Evolutionary conservation across 2,113 vertebrate genomes (phyloP).

Genomic region (Leuciscus idus): DNA sequence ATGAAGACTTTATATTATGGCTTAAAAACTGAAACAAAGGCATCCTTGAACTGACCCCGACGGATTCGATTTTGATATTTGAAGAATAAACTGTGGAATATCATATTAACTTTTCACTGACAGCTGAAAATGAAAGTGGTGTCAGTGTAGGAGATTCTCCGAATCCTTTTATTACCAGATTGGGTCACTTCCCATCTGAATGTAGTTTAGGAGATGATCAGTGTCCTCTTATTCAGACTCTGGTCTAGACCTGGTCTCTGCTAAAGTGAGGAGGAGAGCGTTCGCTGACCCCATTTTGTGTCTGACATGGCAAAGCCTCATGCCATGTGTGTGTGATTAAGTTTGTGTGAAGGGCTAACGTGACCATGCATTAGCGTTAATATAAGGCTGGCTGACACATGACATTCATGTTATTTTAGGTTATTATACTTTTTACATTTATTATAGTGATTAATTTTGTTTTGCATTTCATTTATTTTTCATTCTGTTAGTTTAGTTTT

Average conservation of each 20-base stretch:
- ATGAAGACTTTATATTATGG: slow-evolving; percentile 10
- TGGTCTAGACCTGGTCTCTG: background rate
- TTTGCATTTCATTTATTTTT: background rate
- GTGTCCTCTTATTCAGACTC: background rate
- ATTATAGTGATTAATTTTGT: background rate
- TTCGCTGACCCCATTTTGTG: slow-evolving; percentile 1
- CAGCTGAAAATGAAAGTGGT: background rate
- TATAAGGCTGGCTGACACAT: background rate
- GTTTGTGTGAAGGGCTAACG: background rate
- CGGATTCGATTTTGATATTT: background rate
- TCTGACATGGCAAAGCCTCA: background rate
- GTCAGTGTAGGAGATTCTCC: background rate
- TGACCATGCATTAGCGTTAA: background rate
- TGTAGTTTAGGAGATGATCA: background rate
- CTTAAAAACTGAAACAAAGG: background rate
- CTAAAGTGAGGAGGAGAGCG: background rate
- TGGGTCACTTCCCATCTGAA: background rate
- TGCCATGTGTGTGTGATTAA: background rate
- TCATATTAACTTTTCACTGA: background rate
- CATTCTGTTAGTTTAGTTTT: no score
- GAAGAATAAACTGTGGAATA: background rate
- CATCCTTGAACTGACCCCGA: background rate
- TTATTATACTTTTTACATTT: background rate
- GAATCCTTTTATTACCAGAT: background rate
- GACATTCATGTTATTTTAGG: no score